Conservation (phyloP, 2,113 vertebrate species). For the Axis porcinus region DNA sequence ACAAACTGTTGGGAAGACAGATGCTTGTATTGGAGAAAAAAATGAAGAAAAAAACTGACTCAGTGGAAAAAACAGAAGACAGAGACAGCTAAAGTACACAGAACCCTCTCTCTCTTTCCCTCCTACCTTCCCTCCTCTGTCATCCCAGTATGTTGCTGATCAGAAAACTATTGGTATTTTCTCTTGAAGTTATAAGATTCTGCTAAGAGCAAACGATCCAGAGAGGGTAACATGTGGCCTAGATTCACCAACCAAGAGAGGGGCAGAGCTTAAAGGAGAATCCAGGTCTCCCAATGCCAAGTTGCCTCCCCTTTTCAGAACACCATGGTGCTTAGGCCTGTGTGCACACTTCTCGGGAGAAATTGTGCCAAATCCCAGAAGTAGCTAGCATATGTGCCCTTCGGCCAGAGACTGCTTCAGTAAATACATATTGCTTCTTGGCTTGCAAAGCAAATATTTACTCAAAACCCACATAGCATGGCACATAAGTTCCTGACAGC, state of each 20-base stretch:
- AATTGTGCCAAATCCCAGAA: neutral
- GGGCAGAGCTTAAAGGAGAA: neutral
- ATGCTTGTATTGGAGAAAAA: neutral
- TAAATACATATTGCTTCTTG: slow-evolving; percentile 58
- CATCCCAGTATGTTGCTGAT: neutral
- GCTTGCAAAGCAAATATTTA: slow-evolving; percentile 72
- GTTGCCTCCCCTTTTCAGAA: neutral
- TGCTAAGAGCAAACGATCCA: neutral
- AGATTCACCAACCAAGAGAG: neutral
- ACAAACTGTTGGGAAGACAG: neutral
- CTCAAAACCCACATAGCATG: slow-evolving; percentile 61
- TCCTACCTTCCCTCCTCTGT: neutral
- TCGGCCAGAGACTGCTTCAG: neutral
- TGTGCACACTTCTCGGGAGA: neutral
- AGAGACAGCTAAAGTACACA: neutral
- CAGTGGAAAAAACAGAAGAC: neutral
- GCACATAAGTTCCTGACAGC: slow-evolving; percentile 48
- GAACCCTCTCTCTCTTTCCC: neutral
- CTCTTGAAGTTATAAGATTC: neutral
- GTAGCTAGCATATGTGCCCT: neutral
- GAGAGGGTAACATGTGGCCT: neutral
- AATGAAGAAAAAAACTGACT: neutral
- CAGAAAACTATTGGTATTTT: neutral
- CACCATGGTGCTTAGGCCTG: neutral
- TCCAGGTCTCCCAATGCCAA: neutral